Conservation (phyloP, 2,888 invertebrate genomes). For the Drosophila austrosaltans region DNA sequence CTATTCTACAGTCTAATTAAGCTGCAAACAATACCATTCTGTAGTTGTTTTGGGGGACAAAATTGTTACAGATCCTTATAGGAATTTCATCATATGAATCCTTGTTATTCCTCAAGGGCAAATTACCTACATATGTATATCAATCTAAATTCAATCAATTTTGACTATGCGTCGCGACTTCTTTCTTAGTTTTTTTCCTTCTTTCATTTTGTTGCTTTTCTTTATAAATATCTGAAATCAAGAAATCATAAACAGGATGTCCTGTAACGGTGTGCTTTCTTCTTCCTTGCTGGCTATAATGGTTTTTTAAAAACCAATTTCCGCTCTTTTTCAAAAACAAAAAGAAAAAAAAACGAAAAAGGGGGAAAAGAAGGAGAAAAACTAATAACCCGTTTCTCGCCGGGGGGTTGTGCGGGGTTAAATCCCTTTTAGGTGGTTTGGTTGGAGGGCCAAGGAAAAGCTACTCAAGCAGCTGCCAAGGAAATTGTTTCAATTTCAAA, state of each 20-base stretch:
- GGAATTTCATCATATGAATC: background rate
- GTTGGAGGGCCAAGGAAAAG: slow-evolving; percentile 8
- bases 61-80: background rate
- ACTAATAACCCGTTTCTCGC: slow-evolving; percentile 73
- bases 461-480: slow-evolving; percentile 58
- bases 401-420: slow-evolving; percentile 7
- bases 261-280: slow-evolving; percentile 45
- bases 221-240: slow-evolving; percentile 28
- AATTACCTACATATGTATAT: background rate
- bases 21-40: no score
- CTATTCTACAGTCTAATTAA: no score
- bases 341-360: slow-evolving; percentile 39
- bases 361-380: slow-evolving; percentile 61
- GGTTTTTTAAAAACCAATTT: slow-evolving; percentile 77
- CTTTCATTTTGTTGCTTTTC: background rate
- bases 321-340: slow-evolving; percentile 48
- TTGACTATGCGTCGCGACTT: background rate
- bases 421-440: background rate
- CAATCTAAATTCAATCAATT: slow-evolving; percentile 4
- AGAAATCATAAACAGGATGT: slow-evolving; percentile 46
- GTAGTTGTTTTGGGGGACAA: no score
- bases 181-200: background rate
- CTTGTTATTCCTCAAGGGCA: background rate
- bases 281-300: slow-evolving; percentile 57
- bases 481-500: slow-evolving; percentile 76